These are phyloP conservation scores for Apoda limacodes DNA, from an alignment of 2,888 invertebrate species.

Conservation along the genomic window DNA sequence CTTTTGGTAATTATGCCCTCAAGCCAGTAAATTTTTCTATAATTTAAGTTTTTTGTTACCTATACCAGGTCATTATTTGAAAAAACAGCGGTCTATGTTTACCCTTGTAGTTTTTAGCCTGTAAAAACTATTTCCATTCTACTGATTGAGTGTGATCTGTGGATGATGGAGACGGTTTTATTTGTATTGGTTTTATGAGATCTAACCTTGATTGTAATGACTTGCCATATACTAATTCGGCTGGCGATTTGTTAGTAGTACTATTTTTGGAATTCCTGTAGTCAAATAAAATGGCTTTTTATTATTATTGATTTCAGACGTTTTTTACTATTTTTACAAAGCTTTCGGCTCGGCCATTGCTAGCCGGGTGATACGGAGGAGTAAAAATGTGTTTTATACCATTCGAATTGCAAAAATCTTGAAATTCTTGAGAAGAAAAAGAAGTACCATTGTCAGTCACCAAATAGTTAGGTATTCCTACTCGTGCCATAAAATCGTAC, in stretches of 20 bases:
- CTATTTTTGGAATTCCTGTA: constrained; percentile 8
- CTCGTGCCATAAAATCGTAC: constrained; percentile 10
- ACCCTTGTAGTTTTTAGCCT: constrained; percentile 3
- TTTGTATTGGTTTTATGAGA: constrained; percentile 1
- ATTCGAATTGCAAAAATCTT: constrained; percentile 11
- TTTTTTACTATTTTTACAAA: too few relatives aligned
- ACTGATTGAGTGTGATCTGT: constrained; percentile 1
- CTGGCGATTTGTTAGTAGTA: constrained; percentile 6
- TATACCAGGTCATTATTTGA: too few relatives aligned
- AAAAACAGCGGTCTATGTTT: constrained; percentile 1
- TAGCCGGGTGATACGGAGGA: constrained; percentile 11
- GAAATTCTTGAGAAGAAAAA: constrained; percentile 9
- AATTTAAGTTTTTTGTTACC: too few relatives aligned
- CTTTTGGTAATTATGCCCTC: too few relatives aligned
- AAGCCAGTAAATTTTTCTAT: too few relatives aligned
- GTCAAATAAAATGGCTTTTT: constrained; percentile 7
- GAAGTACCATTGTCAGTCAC: constrained; percentile 16
- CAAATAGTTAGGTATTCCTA: constrained; percentile 8
- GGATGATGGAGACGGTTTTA: constrained; percentile 3
- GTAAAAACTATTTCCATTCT: constrained; percentile 2
- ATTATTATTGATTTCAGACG: too few relatives aligned
- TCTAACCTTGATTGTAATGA: constrained; percentile 4
- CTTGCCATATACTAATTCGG: constrained; percentile 5
- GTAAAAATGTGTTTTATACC: constrained; percentile 11
- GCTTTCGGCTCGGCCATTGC: constrained; percentile 13